Conservation (phyloP, 1,140 invertebrate species). For the Saccostrea glomerata region DNA sequence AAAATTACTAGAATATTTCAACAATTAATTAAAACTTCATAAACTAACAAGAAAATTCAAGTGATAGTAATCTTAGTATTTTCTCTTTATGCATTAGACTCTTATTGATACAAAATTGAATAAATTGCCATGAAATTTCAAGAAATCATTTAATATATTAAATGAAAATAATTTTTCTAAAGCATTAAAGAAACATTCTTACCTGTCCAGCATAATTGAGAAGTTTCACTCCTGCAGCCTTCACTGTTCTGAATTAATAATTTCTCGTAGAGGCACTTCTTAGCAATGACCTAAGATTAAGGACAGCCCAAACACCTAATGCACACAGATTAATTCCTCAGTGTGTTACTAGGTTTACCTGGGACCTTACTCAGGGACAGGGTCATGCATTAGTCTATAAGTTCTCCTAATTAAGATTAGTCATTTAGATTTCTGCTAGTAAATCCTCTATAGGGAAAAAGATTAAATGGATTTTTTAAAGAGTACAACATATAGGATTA, state of each 20-base stretch:
- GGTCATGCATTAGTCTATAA: neutral
- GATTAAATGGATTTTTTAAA: neutral
- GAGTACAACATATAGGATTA: neutral
- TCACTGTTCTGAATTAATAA: neutral
- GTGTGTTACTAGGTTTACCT: slow-evolving; percentile 1
- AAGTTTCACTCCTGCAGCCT: neutral
- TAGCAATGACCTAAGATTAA: slow-evolving; percentile 25
- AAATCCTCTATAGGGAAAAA: neutral
- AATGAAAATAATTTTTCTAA: too few relatives aligned
- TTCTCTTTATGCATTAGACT: too few relatives aligned
- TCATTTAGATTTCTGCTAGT: neutral
- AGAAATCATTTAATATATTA: too few relatives aligned
- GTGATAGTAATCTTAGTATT: too few relatives aligned
- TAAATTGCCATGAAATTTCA: too few relatives aligned
- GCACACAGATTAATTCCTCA: neutral
- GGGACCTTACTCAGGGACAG: neutral
- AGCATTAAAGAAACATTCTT: neutral
- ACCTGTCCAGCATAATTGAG: neutral
- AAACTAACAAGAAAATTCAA: too few relatives aligned
- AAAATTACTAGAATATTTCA: neutral
- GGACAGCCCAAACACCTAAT: neutral
- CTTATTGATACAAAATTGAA: too few relatives aligned
- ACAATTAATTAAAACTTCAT: neutral
- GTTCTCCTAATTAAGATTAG: neutral
- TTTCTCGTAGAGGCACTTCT: neutral